Base-by-base conservation (phyloP, 1,140 invertebrate species). In the Aphelinus certus region DNA sequence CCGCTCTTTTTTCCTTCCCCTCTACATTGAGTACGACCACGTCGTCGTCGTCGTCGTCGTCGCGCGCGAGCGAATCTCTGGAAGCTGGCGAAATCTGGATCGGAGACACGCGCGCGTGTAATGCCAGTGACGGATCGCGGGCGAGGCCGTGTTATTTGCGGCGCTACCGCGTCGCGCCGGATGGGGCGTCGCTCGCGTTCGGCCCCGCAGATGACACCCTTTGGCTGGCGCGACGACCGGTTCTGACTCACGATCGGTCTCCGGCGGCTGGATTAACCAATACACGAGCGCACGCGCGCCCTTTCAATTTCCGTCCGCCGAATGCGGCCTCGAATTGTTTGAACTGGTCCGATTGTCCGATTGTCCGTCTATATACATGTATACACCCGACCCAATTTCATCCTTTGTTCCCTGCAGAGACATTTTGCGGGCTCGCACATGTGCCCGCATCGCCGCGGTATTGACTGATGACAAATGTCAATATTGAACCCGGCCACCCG, bases 141-240 rank as follows among this genome's bases (percentile, higher is more conserved):
- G 68, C 1, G 26, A 26, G 26, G 26, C 26, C 26, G 26, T 26
- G 26, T 26, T 26, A 26, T 26, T 26, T 26, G 26, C 26, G 26
- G 26, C 5, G 55, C 55, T 58, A 49, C 56, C 53, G 62, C 26
- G 26, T 73, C 71, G 55, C 43, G 63, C 43, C 73, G 73, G 73
- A 74, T 69, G 45, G 58, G 58, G 65, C 65, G 73, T 74, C 63
- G 3, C 26, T 26, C 73, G 47, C 73, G 10, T 62, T 66, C 71
- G 56, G 46, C 47, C 26, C 26, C 26, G 26, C 65, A 68, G 65
- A 74, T 68, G 72, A 74, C 72, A 74, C 65, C 65, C 58, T 68
- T 62, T 48, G 49, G 26, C 6, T 7, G 55, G 26, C 26, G 26
- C 57, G 48, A 51, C 47, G 68, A 70, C 48, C 68, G 55, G 66